Evolutionary conservation across 2,797 vertebrate genomes (phyloP).

Genomic region (Characodon lateralis): DNA sequence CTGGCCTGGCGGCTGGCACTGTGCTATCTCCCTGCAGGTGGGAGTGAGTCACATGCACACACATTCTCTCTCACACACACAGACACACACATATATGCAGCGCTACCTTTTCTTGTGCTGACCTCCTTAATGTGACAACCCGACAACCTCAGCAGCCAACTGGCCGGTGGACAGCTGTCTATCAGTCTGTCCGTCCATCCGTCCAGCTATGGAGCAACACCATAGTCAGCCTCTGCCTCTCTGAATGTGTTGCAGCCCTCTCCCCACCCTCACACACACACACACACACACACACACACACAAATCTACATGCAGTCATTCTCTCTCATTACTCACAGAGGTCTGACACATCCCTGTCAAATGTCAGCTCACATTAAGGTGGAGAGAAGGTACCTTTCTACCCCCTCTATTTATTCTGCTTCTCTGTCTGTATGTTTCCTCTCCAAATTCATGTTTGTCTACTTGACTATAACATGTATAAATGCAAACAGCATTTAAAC

Average conservation of each 20-base stretch:
- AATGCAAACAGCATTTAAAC: constrained; percentile 26
- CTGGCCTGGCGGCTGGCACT: constrained; percentile 74
- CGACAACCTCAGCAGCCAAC: constrained; percentile 64
- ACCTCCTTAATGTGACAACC: constrained; percentile 68
- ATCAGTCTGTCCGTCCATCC: constrained; percentile 34
- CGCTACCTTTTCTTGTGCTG: constrained; percentile 58
- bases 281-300: constrained; percentile 18
- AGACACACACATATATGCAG: constrained; percentile 27
- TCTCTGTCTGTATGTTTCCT: constrained; percentile 17
- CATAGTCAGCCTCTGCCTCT: constrained; percentile 25
- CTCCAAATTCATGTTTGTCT: constrained; percentile 23
- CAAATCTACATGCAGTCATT: constrained; percentile 51
- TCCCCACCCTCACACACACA: background rate
- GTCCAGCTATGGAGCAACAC: constrained; percentile 54
- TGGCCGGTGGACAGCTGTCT: constrained; percentile 69
- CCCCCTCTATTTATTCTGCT: constrained; percentile 36
- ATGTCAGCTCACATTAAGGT: constrained; percentile 70
- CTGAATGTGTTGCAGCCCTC: constrained; percentile 16
- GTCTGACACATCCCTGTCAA: constrained; percentile 73
- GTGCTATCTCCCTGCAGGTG: constrained; percentile 77
- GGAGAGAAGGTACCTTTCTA: constrained; percentile 52
- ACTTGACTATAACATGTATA: constrained; percentile 1
- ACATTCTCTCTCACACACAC: background rate
- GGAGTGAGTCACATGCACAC: constrained; percentile 73
- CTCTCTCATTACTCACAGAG: constrained; percentile 69